Base-by-base conservation (phyloP, 2,888 invertebrate species). In the Standfussiana lucernea region DNA sequence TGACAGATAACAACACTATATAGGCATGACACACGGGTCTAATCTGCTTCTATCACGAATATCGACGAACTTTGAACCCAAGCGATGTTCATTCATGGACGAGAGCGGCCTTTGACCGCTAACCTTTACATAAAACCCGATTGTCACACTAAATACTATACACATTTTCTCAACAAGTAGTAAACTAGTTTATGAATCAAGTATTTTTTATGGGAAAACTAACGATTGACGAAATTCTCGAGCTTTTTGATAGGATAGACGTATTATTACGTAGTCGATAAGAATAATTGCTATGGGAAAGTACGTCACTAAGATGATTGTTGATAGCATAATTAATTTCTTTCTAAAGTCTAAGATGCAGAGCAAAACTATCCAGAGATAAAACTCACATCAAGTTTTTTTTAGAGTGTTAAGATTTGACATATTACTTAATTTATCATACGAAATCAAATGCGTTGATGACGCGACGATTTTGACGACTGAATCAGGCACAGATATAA, bases 71-170 rank as follows among this genome's bases (percentile, higher is more conserved):
- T 76, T 61, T 75, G 74, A 77, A 86, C 80, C 53, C 56, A 40
- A 77, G n/a, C 35, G 50, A 62, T 66, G 71, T 77, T 82, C 87
- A 86, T 79, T 84, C 82, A 86, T 53, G 65, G 21, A 50, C 53
- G 32, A 72, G 21, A 61, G 40, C 50, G 78, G 71, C 65, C 71
- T 82, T 69, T 82, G 85, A 85, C 72, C 75, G 82, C 37, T 66
- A 73, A 83, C 72, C 78, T 84, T 86, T 76, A 56, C 47, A 72
- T 70, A 28, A 66, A 70, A 62, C 42, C n/a, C 24, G 24, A 85
- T 56, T 82, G 61, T 69, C 77, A 72, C 59, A 75, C 56, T 74
- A 73, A 77, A 64, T 82, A 62, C 40, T 67, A 62, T 45, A 82
- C 24, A 56, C 45, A 61, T 65, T 83, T 83, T 64, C 47, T 28